These are phyloP conservation scores for Mohoua ochrocephala DNA, from an alignment of 2,113 vertebrate species.

Conservation along the genomic window DNA sequence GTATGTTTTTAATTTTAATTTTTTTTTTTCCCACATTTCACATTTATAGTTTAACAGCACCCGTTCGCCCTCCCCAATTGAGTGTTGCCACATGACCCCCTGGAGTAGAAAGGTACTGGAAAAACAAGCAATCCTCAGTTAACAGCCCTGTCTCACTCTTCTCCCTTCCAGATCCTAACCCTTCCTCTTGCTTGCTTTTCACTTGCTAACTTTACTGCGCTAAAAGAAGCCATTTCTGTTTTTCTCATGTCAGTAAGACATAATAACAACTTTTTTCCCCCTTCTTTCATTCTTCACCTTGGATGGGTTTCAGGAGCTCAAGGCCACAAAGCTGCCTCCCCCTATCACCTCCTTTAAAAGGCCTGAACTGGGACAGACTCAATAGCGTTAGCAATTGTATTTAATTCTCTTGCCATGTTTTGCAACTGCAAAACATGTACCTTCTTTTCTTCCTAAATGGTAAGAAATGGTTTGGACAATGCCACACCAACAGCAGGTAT, in stretches of 20 bases:
- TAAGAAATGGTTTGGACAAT: background rate
- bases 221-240: background rate
- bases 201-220: constrained; percentile 35
- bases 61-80: constrained; percentile 89
- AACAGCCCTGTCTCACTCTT: constrained; percentile 62
- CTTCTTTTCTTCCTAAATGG: background rate
- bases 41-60: constrained; percentile 90
- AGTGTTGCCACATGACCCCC: constrained; percentile 96
- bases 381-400: background rate
- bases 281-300: background rate
- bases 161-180: constrained; percentile 44
- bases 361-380: background rate
- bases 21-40: constrained; percentile 72
- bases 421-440: background rate
- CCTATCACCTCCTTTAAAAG: background rate
- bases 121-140: constrained; percentile 62
- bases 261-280: background rate
- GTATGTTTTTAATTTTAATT: constrained; percentile 67
- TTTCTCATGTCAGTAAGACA: background rate
- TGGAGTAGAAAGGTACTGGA: constrained; percentile 98
- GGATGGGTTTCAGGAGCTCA: background rate
- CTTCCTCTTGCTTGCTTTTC: constrained; percentile 64
- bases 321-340: background rate
- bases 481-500: background rate
- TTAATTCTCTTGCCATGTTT: constrained; percentile 1